Evolutionary conservation across 2,888 invertebrate species (phyloP).

Genomic region (Erannis defoliaria): DNA sequence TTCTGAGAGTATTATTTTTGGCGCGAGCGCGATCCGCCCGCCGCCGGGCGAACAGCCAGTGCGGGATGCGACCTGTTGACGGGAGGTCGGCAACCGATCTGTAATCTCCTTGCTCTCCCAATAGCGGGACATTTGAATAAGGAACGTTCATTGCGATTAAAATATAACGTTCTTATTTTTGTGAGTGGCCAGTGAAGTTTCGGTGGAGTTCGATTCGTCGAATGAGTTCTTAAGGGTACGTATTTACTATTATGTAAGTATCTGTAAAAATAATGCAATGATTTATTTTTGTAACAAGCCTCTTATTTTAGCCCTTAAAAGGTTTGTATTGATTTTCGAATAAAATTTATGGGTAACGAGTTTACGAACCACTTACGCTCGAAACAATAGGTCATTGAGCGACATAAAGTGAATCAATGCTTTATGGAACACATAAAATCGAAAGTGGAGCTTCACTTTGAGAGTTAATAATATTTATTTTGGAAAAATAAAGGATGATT

Average conservation of each 20-base stretch:
- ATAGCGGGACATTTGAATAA: constrained; percentile 66
- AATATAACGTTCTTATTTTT: constrained; percentile 34
- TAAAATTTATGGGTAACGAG: constrained; percentile 52
- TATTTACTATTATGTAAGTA: not conserved
- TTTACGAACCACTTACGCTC: constrained; percentile 56
- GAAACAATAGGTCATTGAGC: constrained; percentile 58
- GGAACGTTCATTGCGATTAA: constrained; percentile 39
- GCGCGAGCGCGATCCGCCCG: constrained; percentile 79
- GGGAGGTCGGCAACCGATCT: constrained; percentile 72
- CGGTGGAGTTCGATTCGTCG: constrained; percentile 19
- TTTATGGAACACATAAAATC: constrained; percentile 44
- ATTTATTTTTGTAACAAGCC: constrained; percentile 22
- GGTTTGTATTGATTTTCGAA: constrained; percentile 51
- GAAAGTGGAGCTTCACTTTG: constrained; percentile 13
- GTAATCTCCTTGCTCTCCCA: constrained; percentile 48
- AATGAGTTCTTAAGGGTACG: constrained; percentile 24
- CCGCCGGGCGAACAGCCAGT: constrained; percentile 68
- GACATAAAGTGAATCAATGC: constrained; percentile 47
- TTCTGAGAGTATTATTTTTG: constrained; percentile 82
- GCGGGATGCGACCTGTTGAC: constrained; percentile 84
- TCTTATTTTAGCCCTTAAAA: constrained; percentile 39
- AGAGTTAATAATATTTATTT: constrained; percentile 8
- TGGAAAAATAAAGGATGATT: not conserved
- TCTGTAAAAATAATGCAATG: constrained; percentile 7
- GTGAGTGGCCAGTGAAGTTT: constrained; percentile 41